phyloP scores from a whole-genome alignment of 1,140 invertebrate genomes.

The Drosophila aff. region DNA sequence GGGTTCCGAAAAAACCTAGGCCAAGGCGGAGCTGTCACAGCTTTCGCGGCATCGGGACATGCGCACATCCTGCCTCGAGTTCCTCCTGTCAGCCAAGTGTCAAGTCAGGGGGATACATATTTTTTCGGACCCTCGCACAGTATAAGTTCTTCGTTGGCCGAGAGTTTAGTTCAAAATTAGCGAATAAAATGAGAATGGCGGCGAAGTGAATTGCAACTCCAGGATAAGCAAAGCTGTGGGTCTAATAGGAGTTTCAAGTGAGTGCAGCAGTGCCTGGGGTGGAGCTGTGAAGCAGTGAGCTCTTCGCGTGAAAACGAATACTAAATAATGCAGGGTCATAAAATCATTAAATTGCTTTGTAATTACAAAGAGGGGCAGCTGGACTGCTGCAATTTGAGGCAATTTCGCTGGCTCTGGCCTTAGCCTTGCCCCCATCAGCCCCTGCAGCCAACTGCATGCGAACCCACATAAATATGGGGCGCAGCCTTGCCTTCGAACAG shows the following conservation, averaged over 20 bases:
- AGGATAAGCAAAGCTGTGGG: conserved; percentile 36
- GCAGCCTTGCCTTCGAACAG: conserved; percentile 31
- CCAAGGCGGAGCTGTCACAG: conserved; percentile 65
- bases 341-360: conserved; percentile 35
- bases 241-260: neutral
- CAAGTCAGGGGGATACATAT: conserved; percentile 73
- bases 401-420: conserved; percentile 41
- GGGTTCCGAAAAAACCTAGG: conserved; percentile 16
- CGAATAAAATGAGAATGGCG: conserved; percentile 41
- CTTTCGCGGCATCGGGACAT: conserved; percentile 36
- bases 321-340: conserved; percentile 26
- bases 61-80: conserved; percentile 48
- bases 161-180: conserved; percentile 22
- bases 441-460: conserved; percentile 34
- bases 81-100: conserved; percentile 63
- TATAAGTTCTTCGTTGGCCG: conserved; percentile 25
- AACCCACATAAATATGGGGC: conserved; percentile 8
- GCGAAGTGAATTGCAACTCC: conserved; percentile 37
- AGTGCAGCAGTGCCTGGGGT: neutral
- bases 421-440: conserved; percentile 34
- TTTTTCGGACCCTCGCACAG: conserved; percentile 80
- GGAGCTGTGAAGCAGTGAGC: neutral
- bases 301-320: conserved; percentile 1
- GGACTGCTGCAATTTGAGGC: conserved; percentile 24
- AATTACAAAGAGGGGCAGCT: conserved; percentile 22